Conservation (phyloP, 2,888 invertebrate species). For the Hecatera dysodea region DNA sequence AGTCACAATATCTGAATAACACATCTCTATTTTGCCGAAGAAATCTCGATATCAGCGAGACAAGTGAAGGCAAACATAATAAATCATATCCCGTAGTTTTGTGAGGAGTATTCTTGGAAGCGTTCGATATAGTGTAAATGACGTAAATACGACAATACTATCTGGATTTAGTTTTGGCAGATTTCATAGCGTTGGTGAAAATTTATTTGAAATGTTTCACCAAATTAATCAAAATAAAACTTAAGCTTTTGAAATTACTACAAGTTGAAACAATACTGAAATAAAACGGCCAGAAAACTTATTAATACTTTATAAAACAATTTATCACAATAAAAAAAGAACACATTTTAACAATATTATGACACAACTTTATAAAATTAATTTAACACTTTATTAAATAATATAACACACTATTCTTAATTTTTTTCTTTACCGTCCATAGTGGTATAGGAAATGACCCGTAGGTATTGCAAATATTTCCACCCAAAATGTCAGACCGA, state of each 20-base stretch:
- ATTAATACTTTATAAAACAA: not conserved
- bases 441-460: constrained; percentile 71
- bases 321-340: too few species aligned
- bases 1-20: constrained; percentile 64
- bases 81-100: constrained; percentile 74
- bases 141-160: not conserved
- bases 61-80: constrained; percentile 73
- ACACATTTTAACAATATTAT: too few species aligned
- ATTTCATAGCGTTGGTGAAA: not conserved
- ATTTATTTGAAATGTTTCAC: not conserved
- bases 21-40: constrained; percentile 68
- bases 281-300: not conserved
- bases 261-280: not conserved
- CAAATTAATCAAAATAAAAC: not conserved
- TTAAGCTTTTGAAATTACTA: not conserved
- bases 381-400: not conserved
- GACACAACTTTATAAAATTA: not conserved
- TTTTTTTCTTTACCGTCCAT: constrained; percentile 69
- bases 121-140: constrained; percentile 59
- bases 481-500: constrained; percentile 84
- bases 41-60: constrained; percentile 70
- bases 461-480: constrained; percentile 81
- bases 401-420: not conserved
- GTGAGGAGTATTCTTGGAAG: constrained; percentile 65
- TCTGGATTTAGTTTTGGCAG: not conserved